Base-by-base conservation (phyloP, 2,888 invertebrate genomes). In the Meghimatium bilineatum region DNA sequence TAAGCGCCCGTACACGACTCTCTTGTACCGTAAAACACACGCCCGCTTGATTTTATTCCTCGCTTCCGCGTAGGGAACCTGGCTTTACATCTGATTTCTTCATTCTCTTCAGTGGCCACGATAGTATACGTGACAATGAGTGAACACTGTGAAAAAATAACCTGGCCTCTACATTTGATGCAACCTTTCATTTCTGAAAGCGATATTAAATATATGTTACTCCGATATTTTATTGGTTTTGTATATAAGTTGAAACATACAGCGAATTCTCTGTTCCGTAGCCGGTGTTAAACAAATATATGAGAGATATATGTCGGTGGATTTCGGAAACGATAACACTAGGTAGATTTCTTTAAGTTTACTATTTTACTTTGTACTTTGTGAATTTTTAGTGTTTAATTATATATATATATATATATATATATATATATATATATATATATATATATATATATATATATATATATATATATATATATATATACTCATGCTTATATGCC, bases 31-130 rank as follows among this genome's bases (percentile, higher is more conserved):
- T 26, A 12, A 14, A 38, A 29, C 36, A 26, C 69, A 38, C 69
- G 36, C 8, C 5, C 14, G 66, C 49, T 72, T 72, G 72, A 72
- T 72, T 72, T 72, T 72, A 72, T 49, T 49, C 72, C 29, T 38
- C 44, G 44, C 71, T 71, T 71, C 38, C 71, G 38, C 71, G 8
- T n/a, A 38, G n/a, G 44, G 29, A 72, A 29, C 10, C 10, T 44
- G 49, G 44, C 44, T 17, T 44, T 72, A 49, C 44, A 44, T 72
- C n/a, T 72, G 72, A 72, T 72, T 72, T n/a, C 44, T n/a, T 44
- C 49, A n/a, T 72, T 10, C 2, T 29, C n/a, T 72, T 29, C 44
- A 14, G 14, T 66, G 32, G 32, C 32, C 32, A 17, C 2, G 32
- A 17, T 23, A 66, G 20, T 32, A 66, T 10, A 36, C 36, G 38